phyloP scores from a whole-genome alignment of 2,113 vertebrate genomes.

The Callipepla squamata region DNA sequence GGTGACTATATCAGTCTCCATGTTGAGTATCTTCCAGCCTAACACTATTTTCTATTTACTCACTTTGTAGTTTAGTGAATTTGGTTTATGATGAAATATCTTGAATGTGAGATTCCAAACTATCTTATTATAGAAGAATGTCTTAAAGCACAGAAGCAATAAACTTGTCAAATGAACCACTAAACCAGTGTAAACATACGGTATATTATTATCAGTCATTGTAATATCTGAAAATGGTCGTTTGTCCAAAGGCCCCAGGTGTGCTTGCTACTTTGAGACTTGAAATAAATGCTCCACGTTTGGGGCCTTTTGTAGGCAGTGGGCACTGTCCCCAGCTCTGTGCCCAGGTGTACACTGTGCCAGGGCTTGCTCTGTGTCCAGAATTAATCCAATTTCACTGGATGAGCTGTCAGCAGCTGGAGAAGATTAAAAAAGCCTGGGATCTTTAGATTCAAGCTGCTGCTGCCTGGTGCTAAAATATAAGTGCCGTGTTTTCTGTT shows the following conservation, averaged over 20 bases:
- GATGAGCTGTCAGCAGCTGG: background rate
- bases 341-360: background rate
- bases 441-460: background rate
- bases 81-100: slow-evolving; percentile 30
- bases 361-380: background rate
- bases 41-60: slow-evolving; percentile 10
- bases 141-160: slow-evolving; percentile 26
- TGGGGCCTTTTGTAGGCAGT: background rate
- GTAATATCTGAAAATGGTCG: background rate
- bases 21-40: slow-evolving; percentile 42
- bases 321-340: background rate
- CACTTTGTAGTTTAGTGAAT: slow-evolving; percentile 22
- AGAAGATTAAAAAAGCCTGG: background rate
- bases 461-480: background rate
- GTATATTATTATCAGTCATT: background rate
- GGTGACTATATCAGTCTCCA: slow-evolving; percentile 18
- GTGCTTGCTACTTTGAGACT: background rate
- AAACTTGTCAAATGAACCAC: slow-evolving; percentile 5
- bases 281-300: background rate
- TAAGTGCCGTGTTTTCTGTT: background rate
- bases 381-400: background rate
- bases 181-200: background rate
- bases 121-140: background rate
- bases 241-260: background rate
- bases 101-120: background rate